These are phyloP conservation scores for Acrocephalus arundinaceus DNA, from an alignment of 2,113 vertebrate species.

Conservation along the genomic window DNA sequence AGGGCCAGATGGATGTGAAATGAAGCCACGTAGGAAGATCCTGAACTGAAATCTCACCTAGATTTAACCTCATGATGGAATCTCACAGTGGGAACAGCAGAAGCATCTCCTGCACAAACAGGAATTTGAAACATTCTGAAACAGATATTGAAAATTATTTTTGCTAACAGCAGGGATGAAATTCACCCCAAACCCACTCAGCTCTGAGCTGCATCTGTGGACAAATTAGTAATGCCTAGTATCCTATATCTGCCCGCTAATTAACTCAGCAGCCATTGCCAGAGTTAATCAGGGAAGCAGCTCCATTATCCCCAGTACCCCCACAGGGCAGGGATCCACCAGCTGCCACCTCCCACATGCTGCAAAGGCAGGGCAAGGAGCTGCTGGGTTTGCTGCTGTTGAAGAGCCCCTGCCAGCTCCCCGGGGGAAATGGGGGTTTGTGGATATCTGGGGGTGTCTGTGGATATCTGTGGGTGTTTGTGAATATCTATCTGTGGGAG, in stretches of 20 bases:
- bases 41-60: background rate
- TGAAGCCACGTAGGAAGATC: background rate
- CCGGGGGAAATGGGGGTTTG: fast-evolving
- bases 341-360: background rate
- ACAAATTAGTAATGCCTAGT: constrained; percentile 3
- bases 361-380: background rate
- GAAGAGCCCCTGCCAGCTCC: background rate
- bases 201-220: background rate
- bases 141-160: background rate
- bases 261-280: constrained; percentile 58
- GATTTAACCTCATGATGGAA: background rate
- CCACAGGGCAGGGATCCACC: background rate
- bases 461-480: too few species aligned
- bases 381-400: background rate
- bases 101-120: background rate
- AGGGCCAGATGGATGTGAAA: background rate
- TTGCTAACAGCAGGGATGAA: background rate
- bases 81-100: background rate
- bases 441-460: background rate
- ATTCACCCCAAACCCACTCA: background rate
- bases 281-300: constrained; percentile 49
- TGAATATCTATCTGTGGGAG: too few species aligned
- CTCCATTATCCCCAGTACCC: background rate
- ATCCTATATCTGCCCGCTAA: constrained; percentile 39
- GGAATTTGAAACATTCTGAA: background rate